A percentile compares a stretch with the other conserved stretches of the same genome.
Evolutionary conservation across 2,797 vertebrate species (phyloP).

Genomic region (Pseudocheirus occidentalis): DNA sequence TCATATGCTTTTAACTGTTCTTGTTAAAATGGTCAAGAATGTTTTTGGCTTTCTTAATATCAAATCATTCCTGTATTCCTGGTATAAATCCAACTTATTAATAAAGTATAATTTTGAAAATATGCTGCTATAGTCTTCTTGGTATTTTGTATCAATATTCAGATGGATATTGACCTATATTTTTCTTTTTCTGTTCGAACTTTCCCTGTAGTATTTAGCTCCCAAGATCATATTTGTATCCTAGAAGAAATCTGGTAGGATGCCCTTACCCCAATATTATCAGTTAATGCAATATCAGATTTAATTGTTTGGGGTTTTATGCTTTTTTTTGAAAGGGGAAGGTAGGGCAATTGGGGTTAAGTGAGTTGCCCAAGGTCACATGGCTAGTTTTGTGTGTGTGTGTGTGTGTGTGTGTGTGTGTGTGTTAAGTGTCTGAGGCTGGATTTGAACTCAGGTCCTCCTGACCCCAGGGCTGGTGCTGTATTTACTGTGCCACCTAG

Average conservation of each 20-base stretch:
- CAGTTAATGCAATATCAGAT: neutral
- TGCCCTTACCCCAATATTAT: neutral
- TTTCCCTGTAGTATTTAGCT: neutral
- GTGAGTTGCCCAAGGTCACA: no score
- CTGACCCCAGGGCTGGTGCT: no score
- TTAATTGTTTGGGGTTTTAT: neutral
- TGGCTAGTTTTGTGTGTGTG: no score
- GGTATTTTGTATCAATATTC: neutral
- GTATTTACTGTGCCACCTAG: no score
- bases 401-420: no score
- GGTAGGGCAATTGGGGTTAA: no score
- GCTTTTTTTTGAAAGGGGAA: no score
- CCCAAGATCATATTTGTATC: neutral
- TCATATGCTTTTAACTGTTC: neutral
- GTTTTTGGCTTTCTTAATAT: neutral
- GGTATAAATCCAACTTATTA: neutral
- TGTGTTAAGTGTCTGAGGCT: no score
- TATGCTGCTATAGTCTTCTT: neutral
- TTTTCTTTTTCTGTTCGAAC: neutral
- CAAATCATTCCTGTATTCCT: neutral
- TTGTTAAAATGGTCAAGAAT: neutral
- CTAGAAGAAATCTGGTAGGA: neutral
- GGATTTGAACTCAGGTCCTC: no score
- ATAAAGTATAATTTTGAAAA: neutral
- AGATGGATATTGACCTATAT: neutral